These are phyloP conservation scores for Xylota segnis DNA, from an alignment of 2,888 invertebrate genomes.

Conservation along the genomic window DNA sequence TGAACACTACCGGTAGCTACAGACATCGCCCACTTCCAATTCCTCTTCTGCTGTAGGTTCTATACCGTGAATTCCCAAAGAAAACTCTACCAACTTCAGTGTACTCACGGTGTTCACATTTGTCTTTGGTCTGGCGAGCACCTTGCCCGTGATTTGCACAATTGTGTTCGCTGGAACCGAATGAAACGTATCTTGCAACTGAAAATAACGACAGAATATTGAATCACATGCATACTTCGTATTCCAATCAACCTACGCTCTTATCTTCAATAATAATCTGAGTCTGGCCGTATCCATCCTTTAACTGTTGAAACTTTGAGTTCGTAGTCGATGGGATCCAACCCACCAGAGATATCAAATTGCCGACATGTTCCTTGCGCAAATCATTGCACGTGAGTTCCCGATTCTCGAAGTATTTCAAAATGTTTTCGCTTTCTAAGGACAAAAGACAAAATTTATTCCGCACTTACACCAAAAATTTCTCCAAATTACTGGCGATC, in stretches of 20 bases:
- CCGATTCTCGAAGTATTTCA: slow-evolving; percentile 84
- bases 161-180: slow-evolving; percentile 81
- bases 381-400: slow-evolving; percentile 84
- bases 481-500: slow-evolving; percentile 82
- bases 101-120: slow-evolving; percentile 82
- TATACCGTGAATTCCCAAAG: no score
- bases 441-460: slow-evolving; percentile 19
- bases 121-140: slow-evolving; percentile 83
- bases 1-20: no score
- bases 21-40: no score
- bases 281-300: slow-evolving; percentile 84
- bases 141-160: slow-evolving; percentile 83
- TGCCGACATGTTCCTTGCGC: slow-evolving; percentile 82
- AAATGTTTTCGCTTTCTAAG: slow-evolving; percentile 82
- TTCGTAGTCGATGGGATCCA: slow-evolving; percentile 83
- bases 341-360: slow-evolving; percentile 82
- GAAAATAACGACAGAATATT: slow-evolving; percentile 63
- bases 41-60: no score
- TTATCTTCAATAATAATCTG: slow-evolving; percentile 84
- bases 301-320: slow-evolving; percentile 84
- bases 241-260: slow-evolving; percentile 77
- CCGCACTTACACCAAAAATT: not conserved
- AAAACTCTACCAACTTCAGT: not conserved
- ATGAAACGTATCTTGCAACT: slow-evolving; percentile 80
- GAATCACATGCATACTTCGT: not conserved